Evolutionary conservation across 2,888 invertebrate genomes (phyloP), one percentile per base, ranked within the genome.

Genomic region (Lapara coniferarum): DNA sequence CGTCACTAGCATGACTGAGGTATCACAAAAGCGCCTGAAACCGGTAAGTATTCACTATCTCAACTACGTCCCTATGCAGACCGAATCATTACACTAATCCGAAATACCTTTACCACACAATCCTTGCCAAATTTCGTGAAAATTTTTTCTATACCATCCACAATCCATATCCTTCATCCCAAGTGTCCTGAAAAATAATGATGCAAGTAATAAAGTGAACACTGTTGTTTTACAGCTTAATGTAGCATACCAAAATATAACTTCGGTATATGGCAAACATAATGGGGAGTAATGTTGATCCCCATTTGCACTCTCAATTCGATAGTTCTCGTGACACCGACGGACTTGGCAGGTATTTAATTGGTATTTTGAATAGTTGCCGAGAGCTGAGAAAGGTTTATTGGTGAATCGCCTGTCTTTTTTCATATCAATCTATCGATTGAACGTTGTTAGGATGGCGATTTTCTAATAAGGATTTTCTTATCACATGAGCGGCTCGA

Each of bases 281-380:
- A 88, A 74, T 87, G 88, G 89, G 90, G 88, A 83, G 87, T 90
- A 82, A 85, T 85, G 83, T 85, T 79, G 85, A 81, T 85, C 88
- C 89, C 85, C 63, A 63, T 81, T 89, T 87, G 88, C 88, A 88
- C 88, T 89, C 85, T 90, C 89, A 88, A 89, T 90, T 92, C 88
- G 86, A 83, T 93, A 92, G 86, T 89, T 89, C 89, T 91, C 93
- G 92, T 89, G 92, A 88, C 93, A 89, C 93, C 93, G 90, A 91
- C 92, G 93, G 93, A 93, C 83, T 85, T 89, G 88, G 87, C 93
- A 93, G 93, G 93, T 93, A 93, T 91, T 93, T 92, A 88, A 92
- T 91, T 93, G 89, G 92, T 92, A 91, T 92, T 89, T 87, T 90
- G 89, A 89, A 89, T 89, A 90, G 90, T 89, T 85, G 89, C 75